A percentile compares a stretch with the other conserved stretches of the same genome.
These are phyloP conservation scores for Podabrus alpinus DNA, from an alignment of 2,888 invertebrate genomes.

Conservation along the genomic window DNA sequence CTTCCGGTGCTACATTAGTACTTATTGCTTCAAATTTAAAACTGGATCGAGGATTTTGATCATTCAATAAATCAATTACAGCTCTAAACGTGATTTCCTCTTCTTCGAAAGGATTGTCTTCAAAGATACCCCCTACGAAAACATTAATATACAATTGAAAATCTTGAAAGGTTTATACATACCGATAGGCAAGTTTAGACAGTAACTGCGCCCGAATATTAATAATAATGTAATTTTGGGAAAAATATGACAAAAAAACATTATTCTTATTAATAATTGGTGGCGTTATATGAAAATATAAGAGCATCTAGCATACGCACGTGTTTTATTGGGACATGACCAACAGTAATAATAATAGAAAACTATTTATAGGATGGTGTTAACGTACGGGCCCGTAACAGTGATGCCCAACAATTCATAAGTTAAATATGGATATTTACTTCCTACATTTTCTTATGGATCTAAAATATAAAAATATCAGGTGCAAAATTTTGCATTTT, in stretches of 20 bases:
- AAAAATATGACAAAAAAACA: not conserved
- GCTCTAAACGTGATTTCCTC: constrained; percentile 8
- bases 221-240: not conserved
- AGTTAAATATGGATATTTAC: not conserved
- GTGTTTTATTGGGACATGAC: not conserved
- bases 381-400: not conserved
- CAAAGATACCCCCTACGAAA: constrained; percentile 15
- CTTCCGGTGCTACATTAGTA: constrained; percentile 6
- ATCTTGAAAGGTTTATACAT: not conserved
- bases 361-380: not conserved
- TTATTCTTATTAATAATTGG: not conserved
- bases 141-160: not conserved
- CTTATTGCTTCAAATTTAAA: not conserved
- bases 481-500: too few relatives aligned
- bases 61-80: constrained; percentile 5
- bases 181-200: not conserved
- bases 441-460: too few relatives aligned
- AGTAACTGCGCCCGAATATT: not conserved
- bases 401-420: not conserved
- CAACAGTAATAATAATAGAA: not conserved
- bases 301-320: not conserved
- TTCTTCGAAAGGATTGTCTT: constrained; percentile 5
- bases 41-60: not conserved
- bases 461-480: too few relatives aligned
- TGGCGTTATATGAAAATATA: not conserved